A percentile compares a stretch with the other conserved stretches of the same genome.
phyloP scores from a whole-genome alignment of 2,797 vertebrate species.

The Petrocephalus schoutedeni region DNA sequence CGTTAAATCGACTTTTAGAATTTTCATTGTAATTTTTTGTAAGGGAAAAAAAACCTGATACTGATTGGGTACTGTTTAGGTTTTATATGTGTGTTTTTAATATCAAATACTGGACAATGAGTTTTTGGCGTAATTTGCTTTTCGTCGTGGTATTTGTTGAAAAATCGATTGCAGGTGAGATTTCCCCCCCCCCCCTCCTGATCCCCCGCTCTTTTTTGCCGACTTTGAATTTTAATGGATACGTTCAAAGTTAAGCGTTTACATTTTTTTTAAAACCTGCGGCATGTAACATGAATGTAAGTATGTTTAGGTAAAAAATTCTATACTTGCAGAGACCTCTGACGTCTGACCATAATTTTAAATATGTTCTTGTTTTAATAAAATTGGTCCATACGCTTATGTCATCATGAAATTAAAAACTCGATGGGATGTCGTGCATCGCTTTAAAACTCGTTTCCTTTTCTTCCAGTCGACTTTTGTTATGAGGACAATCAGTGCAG shows the following conservation, averaged over 20 bases:
- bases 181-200: no score
- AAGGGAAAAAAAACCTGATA: background rate
- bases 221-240: background rate
- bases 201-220: background rate
- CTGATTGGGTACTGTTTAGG: background rate
- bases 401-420: background rate
- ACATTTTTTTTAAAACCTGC: background rate
- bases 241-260: background rate
- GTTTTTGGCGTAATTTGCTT: constrained; percentile 30
- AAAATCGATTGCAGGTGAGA: constrained; percentile 44
- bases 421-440: background rate
- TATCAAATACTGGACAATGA: background rate
- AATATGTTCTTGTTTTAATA: background rate
- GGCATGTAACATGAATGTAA: background rate
- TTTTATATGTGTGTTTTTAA: background rate
- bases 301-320: background rate
- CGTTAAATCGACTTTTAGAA: background rate
- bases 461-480: constrained; percentile 57
- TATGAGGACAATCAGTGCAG: constrained; percentile 59
- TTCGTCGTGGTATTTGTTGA: constrained; percentile 34
- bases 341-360: background rate
- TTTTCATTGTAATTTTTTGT: background rate
- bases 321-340: background rate
- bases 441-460: background rate
- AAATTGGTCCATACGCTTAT: background rate